Percentiles rank a stretch among this genome's conserved stretches.
Conservation (phyloP, 2,797 vertebrate species). For the Gastrophryne carolinensis region DNA sequence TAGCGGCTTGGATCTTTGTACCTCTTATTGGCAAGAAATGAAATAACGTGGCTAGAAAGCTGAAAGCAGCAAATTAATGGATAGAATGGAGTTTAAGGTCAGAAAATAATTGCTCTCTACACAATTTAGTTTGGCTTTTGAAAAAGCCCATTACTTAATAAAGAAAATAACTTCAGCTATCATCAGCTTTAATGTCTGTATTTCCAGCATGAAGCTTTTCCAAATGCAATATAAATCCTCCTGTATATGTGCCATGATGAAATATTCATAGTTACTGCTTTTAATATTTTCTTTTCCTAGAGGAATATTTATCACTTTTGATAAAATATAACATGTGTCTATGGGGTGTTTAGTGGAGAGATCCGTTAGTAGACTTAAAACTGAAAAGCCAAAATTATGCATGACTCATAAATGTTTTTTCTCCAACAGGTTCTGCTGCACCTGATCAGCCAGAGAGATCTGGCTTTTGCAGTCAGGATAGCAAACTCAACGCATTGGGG, state of each 20-base stretch:
- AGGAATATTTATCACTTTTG: constrained; percentile 42
- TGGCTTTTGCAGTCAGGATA: no score
- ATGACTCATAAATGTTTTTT: no score
- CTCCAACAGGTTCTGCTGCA: no score
- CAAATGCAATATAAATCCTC: not conserved
- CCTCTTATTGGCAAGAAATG: constrained; percentile 22
- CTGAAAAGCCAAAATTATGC: not conserved
- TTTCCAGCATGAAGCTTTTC: constrained; percentile 24
- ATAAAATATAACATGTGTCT: constrained; percentile 23
- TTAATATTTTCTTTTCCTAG: constrained; percentile 25
- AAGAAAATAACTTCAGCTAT: constrained; percentile 50
- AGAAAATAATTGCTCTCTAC: constrained; percentile 24
- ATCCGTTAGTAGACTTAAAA: not conserved
- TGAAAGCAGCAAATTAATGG: constrained; percentile 43
- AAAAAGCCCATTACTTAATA: constrained; percentile 44
- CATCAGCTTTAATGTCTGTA: constrained; percentile 24
- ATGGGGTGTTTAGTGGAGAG: not conserved
- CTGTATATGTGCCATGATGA: constrained; percentile 13
- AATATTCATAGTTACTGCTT: constrained; percentile 35
- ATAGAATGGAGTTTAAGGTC: constrained; percentile 34
- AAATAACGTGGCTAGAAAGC: constrained; percentile 25
- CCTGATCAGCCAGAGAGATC: no score
- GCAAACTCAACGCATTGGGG: no score
- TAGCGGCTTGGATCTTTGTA: constrained; percentile 4
- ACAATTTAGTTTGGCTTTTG: constrained; percentile 35